Percentiles rank a stretch among this genome's conserved stretches.
Conservation (phyloP, 2,113 vertebrate genomes). For the Seriola dumerili region DNA sequence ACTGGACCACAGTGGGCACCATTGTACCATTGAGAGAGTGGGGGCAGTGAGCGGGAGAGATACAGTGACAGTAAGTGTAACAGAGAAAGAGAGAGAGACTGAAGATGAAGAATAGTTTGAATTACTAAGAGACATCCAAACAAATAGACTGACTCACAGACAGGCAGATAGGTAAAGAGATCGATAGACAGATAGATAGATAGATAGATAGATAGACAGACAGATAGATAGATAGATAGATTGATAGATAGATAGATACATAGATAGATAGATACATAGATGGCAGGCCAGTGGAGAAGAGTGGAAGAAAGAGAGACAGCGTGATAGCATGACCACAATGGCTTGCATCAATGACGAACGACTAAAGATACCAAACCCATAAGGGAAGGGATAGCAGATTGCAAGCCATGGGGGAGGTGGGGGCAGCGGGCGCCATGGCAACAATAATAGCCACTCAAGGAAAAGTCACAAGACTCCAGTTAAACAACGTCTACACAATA, state of each 20-base stretch:
- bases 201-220: conserved; percentile 31
- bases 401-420: conserved; percentile 48
- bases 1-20: conserved; percentile 69
- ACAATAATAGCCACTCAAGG: conserved; percentile 65
- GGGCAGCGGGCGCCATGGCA: conserved; percentile 50
- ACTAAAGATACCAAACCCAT: conserved; percentile 59
- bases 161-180: conserved; percentile 36
- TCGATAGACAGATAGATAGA: conserved; percentile 42
- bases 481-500: conserved; percentile 42
- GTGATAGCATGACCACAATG: conserved; percentile 66
- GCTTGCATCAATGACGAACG: conserved; percentile 67
- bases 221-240: conserved; percentile 40
- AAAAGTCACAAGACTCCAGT: conserved; percentile 62
- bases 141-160: conserved; percentile 35
- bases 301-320: conserved; percentile 39
- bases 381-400: conserved; percentile 25
- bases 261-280: conserved; percentile 22
- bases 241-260: background rate
- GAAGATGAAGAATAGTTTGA: conserved; percentile 52
- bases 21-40: conserved; percentile 64
- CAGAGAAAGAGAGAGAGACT: conserved; percentile 42
- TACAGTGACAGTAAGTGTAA: conserved; percentile 62
- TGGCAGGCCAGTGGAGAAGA: conserved; percentile 39
- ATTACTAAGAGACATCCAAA: conserved; percentile 51
- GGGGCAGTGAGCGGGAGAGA: conserved; percentile 50